phyloP scores from a whole-genome alignment of 2,888 invertebrate species.

The Ochlodes sylvanus region DNA sequence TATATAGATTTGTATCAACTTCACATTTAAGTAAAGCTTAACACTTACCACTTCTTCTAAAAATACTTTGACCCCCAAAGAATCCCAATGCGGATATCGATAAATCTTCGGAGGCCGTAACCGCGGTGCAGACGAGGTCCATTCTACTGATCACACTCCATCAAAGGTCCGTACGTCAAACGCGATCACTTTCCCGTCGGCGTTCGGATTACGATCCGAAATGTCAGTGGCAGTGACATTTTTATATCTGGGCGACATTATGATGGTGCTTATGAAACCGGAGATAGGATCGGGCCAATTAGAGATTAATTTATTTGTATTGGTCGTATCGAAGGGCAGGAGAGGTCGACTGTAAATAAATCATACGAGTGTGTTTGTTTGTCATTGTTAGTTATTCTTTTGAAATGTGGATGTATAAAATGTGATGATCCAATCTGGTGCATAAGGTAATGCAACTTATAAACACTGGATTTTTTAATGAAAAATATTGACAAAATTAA shows the following conservation, averaged over 20 bases:
- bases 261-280: conserved; percentile 66
- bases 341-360: conserved; percentile 30
- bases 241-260: conserved; percentile 80
- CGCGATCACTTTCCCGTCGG: conserved; percentile 74
- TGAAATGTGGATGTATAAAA: not conserved
- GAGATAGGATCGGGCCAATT: conserved; percentile 79
- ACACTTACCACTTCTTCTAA: not conserved
- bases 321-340: conserved; percentile 35
- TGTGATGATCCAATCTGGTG: not conserved
- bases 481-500: no score
- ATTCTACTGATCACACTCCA: conserved; percentile 9
- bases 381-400: not conserved
- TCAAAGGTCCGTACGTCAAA: conserved; percentile 45
- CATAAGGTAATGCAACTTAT: no score
- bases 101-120: conserved; percentile 10
- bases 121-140: not conserved
- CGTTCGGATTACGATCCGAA: conserved; percentile 75
- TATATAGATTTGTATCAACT: no score
- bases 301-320: conserved; percentile 73
- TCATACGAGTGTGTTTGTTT: conserved; percentile 29
- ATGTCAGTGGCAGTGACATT: conserved; percentile 82
- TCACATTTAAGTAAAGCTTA: no score
- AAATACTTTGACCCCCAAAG: not conserved
- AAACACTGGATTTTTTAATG: no score
- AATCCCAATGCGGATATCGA: conserved; percentile 7